A percentile compares a stretch with the other conserved stretches of the same genome.
These are phyloP conservation scores for Centropus bengalensis DNA, from an alignment of 2,113 vertebrate genomes.

Conservation along the genomic window DNA sequence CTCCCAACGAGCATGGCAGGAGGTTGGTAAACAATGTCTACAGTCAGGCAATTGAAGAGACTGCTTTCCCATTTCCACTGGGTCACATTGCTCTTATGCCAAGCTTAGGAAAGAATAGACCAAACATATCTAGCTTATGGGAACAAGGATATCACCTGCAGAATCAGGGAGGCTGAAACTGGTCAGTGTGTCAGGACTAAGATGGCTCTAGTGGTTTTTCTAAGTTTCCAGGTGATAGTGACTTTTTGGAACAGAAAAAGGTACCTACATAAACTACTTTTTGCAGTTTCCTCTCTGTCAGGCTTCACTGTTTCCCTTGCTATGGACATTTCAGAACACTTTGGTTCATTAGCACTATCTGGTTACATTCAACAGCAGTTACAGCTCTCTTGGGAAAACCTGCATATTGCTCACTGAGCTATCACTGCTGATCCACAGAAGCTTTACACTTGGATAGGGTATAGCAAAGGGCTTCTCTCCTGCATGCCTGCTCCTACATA, in stretches of 20 bases:
- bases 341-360: neutral
- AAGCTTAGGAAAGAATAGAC: neutral
- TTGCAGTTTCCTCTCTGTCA: neutral
- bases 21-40: neutral
- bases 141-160: neutral
- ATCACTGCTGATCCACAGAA: neutral
- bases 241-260: neutral
- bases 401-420: accelerated
- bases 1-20: neutral
- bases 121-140: neutral
- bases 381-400: neutral
- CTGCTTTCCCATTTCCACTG: neutral
- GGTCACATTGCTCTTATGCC: neutral
- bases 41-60: neutral
- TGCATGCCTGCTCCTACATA: neutral
- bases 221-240: neutral
- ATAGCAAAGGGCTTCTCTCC: neutral
- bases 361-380: neutral
- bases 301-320: neutral
- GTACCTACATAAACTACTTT: accelerated
- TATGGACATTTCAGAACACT: neutral
- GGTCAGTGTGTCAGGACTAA: neutral
- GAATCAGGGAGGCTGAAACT: neutral
- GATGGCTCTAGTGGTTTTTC: neutral
- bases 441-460: neutral